These are phyloP conservation scores for Lepilemur septentrionalis DNA, from an alignment of 2,797 vertebrate genomes.

Conservation along the genomic window DNA sequence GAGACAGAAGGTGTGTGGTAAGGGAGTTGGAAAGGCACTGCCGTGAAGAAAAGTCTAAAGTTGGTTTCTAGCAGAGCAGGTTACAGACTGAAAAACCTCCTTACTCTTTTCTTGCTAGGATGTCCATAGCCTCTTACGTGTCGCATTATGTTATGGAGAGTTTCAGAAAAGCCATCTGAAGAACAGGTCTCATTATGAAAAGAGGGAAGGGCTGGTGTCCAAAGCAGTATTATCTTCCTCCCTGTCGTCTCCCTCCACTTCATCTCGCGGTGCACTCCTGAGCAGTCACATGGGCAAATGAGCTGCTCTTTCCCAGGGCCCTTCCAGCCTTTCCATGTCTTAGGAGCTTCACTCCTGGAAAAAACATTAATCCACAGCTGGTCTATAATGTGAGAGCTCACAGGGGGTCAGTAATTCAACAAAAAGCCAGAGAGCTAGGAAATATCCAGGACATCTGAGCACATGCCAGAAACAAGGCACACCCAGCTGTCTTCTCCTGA, in stretches of 20 bases:
- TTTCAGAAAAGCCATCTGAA: not conserved
- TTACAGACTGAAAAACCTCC: not conserved
- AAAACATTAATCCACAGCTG: not conserved
- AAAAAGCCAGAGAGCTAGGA: not conserved
- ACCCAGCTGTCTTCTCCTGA: not conserved
- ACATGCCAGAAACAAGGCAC: not conserved
- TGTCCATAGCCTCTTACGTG: not conserved
- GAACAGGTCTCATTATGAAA: not conserved
- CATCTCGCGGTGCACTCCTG: not conserved
- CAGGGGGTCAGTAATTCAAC: not conserved
- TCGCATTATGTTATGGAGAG: not conserved
- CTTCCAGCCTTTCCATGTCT: not conserved
- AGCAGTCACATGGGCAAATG: not conserved
- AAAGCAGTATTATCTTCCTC: not conserved
- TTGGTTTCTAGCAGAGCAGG: too few relatives aligned
- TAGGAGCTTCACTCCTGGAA: not conserved
- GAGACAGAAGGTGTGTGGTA: not conserved
- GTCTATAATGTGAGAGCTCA: not conserved
- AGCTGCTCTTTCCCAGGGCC: not conserved
- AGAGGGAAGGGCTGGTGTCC: not conserved
- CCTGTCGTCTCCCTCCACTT: not conserved
- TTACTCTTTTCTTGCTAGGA: not conserved
- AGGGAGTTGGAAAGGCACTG: not conserved
- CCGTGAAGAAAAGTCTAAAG: not conserved
- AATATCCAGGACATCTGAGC: not conserved